phyloP scores from a whole-genome alignment of 2,888 invertebrate species.

The Eutolmus rufibarbis region DNA sequence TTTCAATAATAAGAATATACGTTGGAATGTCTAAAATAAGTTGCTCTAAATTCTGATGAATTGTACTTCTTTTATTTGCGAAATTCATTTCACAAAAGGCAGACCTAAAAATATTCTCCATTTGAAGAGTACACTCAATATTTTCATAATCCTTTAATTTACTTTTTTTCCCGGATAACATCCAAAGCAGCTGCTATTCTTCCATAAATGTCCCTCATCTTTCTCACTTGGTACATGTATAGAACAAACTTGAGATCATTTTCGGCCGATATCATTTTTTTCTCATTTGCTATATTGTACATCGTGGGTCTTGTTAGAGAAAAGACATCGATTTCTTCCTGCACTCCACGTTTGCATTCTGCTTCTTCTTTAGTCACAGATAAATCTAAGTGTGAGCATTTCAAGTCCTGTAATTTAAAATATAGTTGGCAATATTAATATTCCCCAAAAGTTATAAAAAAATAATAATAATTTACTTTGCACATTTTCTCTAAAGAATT shows the following conservation, averaged over 20 bases:
- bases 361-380: slow-evolving; percentile 51
- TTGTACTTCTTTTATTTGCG: slow-evolving; percentile 68
- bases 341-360: background rate
- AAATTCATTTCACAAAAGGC: slow-evolving; percentile 70
- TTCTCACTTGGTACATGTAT: slow-evolving; percentile 59
- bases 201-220: slow-evolving; percentile 61
- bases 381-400: slow-evolving; percentile 57
- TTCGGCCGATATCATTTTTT: slow-evolving; percentile 52
- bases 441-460: background rate
- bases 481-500: slow-evolving; percentile 70
- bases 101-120: slow-evolving; percentile 60
- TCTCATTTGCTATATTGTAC: slow-evolving; percentile 52
- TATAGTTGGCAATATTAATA: background rate
- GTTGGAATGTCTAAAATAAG: slow-evolving; percentile 71
- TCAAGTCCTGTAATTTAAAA: slow-evolving; percentile 53
- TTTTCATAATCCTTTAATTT: background rate
- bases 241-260: slow-evolving; percentile 59
- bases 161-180: slow-evolving; percentile 59
- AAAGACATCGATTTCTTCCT: slow-evolving; percentile 35
- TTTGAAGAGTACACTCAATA: background rate
- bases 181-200: slow-evolving; percentile 57
- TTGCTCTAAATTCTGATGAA: slow-evolving; percentile 70
- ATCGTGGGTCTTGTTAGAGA: slow-evolving; percentile 45
- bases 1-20: slow-evolving; percentile 69
- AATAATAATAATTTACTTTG: slow-evolving; percentile 54